Evolutionary conservation across 2,797 vertebrate genomes (phyloP), one percentile per base, ranked within the genome.

Genomic region (Sarcoramphus papa): DNA sequence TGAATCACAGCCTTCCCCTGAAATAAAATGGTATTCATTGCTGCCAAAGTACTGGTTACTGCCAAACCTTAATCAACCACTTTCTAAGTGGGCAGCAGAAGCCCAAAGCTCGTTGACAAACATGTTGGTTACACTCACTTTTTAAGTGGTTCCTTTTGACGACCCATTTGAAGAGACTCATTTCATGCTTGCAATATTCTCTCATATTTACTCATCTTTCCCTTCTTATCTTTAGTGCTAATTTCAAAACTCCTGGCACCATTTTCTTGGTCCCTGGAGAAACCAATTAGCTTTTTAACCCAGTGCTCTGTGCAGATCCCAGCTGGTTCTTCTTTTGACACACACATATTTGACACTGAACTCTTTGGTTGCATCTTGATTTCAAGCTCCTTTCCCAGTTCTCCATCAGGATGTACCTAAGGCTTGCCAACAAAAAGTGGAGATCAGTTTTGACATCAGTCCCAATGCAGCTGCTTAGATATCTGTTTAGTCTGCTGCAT

Each of bases 201-300:
- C 84, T 86, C 69, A 12, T 68, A 48, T 68, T 92, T 53, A 80
- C n/a, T 93, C 70, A 88, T 75, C 75, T 87, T 84, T 67, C 41
- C 37, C 53, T 74, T 92, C 92, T 84, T 76, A 45, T 60, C 57
- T 92, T 68, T 45, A 41, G 19, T 43, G 51, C 23, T 88, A 72
- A 92, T 81, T 88, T 92, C 81, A 56, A 90, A 87, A 86, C 69
- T 77, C 24, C 77, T 88, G n/a, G 72, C 50, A 77, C 48, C 53
- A 14, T 62, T 86, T 82, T 81, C 56, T 53, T 92, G 73, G 79
- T 97, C 95, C 28, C 91, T 89, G 7, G 93, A 97, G 93, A 97
- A 98, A 91, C 78, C 96, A 88, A 85, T 88, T 28, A 97, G 96
- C 31, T 97, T 84, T 98, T 94, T 60, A 95, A 90, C 91, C 91